phyloP scores from a whole-genome alignment of 2,888 invertebrate genomes.

The Meteorus cinctellus region DNA sequence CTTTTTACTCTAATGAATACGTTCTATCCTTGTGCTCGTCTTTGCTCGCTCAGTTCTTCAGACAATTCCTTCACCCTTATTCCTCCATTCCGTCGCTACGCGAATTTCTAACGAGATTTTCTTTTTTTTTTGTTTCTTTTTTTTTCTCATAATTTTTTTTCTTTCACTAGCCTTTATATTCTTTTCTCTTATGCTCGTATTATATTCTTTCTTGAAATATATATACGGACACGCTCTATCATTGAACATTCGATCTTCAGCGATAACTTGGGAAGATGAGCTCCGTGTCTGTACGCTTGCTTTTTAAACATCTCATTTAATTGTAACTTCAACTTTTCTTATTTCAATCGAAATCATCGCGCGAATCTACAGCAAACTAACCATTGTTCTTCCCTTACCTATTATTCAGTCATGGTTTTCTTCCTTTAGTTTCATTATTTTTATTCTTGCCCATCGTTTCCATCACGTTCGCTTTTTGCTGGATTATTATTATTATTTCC shows the following conservation, averaged over 20 bases:
- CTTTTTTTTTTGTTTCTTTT: slow-evolving; percentile 5
- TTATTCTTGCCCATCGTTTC: not conserved
- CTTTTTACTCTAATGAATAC: slow-evolving; percentile 16
- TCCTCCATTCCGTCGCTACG: not conserved
- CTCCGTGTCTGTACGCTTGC: slow-evolving; percentile 42
- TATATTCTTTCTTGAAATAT: slow-evolving; percentile 39
- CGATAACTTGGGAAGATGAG: slow-evolving; percentile 47
- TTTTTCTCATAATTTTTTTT: slow-evolving; percentile 36
- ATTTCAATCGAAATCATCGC: not conserved
- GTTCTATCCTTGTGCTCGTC: not conserved
- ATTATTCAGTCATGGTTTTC: not conserved
- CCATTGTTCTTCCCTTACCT: slow-evolving; percentile 10
- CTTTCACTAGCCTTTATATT: slow-evolving; percentile 22
- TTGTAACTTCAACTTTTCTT: slow-evolving; percentile 19
- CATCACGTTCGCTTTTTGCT: not conserved
- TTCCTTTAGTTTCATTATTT: slow-evolving; percentile 33
- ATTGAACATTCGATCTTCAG: slow-evolving; percentile 37
- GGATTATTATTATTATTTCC: not conserved
- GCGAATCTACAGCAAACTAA: no score
- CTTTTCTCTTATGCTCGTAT: no score
- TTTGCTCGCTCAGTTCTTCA: slow-evolving; percentile 3
- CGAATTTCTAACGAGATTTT: slow-evolving; percentile 20
- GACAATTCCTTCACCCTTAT: not conserved
- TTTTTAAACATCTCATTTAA: slow-evolving; percentile 35
- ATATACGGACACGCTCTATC: slow-evolving; percentile 38